These are phyloP conservation scores for Agrotis puta DNA, from an alignment of 2,888 invertebrate genomes.

Conservation along the genomic window DNA sequence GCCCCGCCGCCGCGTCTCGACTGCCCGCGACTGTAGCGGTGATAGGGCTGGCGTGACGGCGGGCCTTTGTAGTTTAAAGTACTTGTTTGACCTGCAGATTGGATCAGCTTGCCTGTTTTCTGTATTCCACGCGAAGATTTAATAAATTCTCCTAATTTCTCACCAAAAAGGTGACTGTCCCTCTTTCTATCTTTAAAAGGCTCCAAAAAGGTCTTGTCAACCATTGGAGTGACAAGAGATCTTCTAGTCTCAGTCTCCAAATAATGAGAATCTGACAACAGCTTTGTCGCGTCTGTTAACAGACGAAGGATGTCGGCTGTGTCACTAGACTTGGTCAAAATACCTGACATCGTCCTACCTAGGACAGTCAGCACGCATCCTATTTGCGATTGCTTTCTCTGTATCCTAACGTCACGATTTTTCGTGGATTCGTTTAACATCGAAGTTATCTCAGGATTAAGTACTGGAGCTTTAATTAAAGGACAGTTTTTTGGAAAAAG, in stretches of 20 bases:
- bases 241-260: slow-evolving; percentile 7
- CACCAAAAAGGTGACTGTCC: slow-evolving; percentile 4
- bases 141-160: slow-evolving; percentile 3
- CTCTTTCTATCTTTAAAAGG: slow-evolving; percentile 5
- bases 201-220: slow-evolving; percentile 4
- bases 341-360: slow-evolving; percentile 10
- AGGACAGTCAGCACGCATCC: slow-evolving; percentile 7
- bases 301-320: slow-evolving; percentile 3
- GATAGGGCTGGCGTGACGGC: slow-evolving; percentile 5
- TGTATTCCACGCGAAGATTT: slow-evolving; percentile 6
- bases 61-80: slow-evolving; percentile 8
- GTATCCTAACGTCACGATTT: slow-evolving; percentile 1
- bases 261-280: slow-evolving; percentile 8
- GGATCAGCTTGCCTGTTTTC: slow-evolving; percentile 4
- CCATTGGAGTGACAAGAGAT: slow-evolving; percentile 4
- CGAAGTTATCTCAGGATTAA: slow-evolving; percentile 2
- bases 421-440: slow-evolving; percentile 5
- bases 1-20: slow-evolving; percentile 9
- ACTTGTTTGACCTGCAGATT: not conserved
- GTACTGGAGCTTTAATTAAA: slow-evolving; percentile 1
- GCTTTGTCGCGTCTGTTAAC: slow-evolving; percentile 9
- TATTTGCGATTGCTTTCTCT: slow-evolving; percentile 14
- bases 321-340: slow-evolving; percentile 7
- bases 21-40: not conserved
- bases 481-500: slow-evolving; percentile 6